Evolutionary conservation across 2,888 invertebrate genomes (phyloP).

Genomic region (Drosophila eohydei): DNA sequence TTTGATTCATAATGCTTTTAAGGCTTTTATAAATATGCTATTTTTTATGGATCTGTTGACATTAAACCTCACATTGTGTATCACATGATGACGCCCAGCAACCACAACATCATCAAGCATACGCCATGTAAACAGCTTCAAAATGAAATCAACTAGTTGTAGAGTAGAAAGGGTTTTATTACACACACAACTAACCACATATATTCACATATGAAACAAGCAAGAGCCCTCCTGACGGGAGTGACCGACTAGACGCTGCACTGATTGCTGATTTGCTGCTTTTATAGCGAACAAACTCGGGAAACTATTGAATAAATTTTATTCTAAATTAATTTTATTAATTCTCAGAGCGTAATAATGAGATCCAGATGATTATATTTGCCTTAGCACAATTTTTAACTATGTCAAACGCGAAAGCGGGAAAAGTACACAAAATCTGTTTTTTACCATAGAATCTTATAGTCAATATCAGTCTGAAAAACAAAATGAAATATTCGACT

Average conservation of each 20-base stretch:
- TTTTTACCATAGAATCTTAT: no score
- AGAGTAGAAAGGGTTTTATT: constrained; percentile 15
- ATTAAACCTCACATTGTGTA: constrained; percentile 1
- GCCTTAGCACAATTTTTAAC: no score
- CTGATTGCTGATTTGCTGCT: no score
- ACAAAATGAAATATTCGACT: no score
- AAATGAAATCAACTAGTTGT: constrained; percentile 66
- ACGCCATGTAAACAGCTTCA: constrained; percentile 36
- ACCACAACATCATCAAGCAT: constrained; percentile 29
- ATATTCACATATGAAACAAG: not conserved
- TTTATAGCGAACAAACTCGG: no score
- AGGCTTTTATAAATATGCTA: not conserved
- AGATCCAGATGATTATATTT: no score
- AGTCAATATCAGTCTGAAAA: no score
- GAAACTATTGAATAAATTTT: no score
- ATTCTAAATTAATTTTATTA: no score
- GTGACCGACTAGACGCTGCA: not conserved
- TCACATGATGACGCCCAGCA: constrained; percentile 15
- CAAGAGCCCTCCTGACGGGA: not conserved
- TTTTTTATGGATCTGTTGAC: not conserved
- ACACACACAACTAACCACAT: constrained; percentile 10
- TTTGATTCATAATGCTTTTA: not conserved
- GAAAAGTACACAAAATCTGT: no score
- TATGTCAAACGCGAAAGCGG: no score
- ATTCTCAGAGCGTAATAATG: no score